A percentile compares a stretch with the other conserved stretches of the same genome.
Evolutionary conservation across 2,113 vertebrate species (phyloP).

Genomic region (Apaloderma vittatum): DNA sequence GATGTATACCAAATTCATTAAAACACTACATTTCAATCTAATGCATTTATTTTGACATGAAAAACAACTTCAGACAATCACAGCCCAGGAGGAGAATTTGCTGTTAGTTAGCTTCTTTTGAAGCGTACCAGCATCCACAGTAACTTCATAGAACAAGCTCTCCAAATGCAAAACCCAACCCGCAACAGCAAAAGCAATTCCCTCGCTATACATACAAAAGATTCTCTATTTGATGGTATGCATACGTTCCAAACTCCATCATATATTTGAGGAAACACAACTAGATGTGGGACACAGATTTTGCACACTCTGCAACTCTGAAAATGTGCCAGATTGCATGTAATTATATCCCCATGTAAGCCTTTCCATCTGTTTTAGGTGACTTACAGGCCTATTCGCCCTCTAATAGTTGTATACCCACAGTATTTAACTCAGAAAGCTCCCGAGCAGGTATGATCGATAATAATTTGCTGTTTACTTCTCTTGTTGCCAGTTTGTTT

Average conservation of each 20-base stretch:
- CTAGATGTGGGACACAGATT: background rate
- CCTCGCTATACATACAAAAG: background rate
- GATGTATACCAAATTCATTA: background rate
- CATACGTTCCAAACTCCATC: background rate
- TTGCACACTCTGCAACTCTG: background rate
- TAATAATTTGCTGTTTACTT: background rate
- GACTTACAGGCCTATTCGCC: background rate
- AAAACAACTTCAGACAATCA: background rate
- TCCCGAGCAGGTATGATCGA: background rate
- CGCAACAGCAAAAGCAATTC: background rate
- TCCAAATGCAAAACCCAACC: background rate
- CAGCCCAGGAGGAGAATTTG: background rate
- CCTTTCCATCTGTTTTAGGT: background rate
- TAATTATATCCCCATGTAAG: background rate
- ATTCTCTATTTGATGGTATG: background rate
- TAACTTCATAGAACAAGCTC: background rate
- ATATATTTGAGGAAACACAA: background rate
- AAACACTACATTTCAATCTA: background rate
- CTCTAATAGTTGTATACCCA: background rate
- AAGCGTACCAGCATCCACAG: background rate
- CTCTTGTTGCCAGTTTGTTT: background rate
- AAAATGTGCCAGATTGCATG: background rate
- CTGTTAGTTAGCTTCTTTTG: background rate
- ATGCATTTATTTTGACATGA: background rate
- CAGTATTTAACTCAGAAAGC: background rate